Evolutionary conservation across 1,140 invertebrate genomes (phyloP), one percentile per base, ranked within the genome.

Genomic region (Sweltsa coloradensis): DNA sequence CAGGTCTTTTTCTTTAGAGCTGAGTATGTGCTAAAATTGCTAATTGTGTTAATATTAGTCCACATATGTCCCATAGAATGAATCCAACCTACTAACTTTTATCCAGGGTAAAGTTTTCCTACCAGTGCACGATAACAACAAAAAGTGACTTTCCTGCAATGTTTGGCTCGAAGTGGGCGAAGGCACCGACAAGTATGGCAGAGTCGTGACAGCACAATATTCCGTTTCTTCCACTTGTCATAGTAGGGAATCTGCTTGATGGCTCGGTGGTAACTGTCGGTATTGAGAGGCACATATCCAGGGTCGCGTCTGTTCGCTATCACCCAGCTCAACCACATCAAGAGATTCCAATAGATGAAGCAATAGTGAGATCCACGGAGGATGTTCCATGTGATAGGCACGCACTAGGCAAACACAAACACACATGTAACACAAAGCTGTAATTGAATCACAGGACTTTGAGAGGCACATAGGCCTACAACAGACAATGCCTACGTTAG

Each of bases 301-400:
- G 89, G 91, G 65, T 94, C 85, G 46, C 81, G 77, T 18, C 85
- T 74, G 56, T 90, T 91, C 3, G 89, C 87, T 19, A 89, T 79
- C n/a, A 89, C 76, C 79, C 90, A 86, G 53, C 83, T 88, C 2
- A 92, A 66, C 89, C 89, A 94, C 89, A 94, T 93, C 2, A 90
- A 72, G 5, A 80, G 67, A 60, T 93, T 93, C 78, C 85, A 86
- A 54, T 89, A 84, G 44, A 92, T 82, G 60, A 93, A 94, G 55
- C 86, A 82, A 52, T 92, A 89, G 61, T 94, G 89, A 4, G 85
- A 83, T 1, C 81, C 75, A 22, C 85, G 71, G 2, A 92, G 63
- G 3, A 86, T 78, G 56, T 89, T 83, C 88, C 88, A 93, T 0
- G 89, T 94, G n/a, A 89, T 70, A 1, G 89, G 88, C 46, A 93